Evolutionary conservation across 2,113 vertebrate species (phyloP).

Genomic region (Tapirus terrestris): DNA sequence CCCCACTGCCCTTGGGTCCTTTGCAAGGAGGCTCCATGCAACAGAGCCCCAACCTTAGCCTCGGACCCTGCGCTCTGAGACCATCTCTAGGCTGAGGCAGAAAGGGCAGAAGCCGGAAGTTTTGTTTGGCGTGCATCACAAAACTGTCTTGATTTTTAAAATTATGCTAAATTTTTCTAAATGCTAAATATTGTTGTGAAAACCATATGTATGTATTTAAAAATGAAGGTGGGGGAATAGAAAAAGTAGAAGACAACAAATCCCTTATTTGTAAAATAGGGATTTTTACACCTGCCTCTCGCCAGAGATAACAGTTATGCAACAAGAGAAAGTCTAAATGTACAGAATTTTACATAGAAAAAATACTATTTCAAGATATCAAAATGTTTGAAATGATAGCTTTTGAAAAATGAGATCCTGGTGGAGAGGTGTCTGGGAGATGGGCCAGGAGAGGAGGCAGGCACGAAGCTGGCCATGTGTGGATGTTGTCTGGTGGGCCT

Average conservation of each 20-base stretch:
- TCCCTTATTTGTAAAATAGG: too few relatives aligned
- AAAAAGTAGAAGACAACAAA: not conserved
- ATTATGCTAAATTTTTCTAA: not conserved
- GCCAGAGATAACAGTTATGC: too few relatives aligned
- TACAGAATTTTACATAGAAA: too few relatives aligned
- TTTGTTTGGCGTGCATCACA: not conserved
- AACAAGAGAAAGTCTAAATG: too few relatives aligned
- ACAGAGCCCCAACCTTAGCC: not conserved
- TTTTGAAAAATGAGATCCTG: too few relatives aligned
- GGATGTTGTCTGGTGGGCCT: too few relatives aligned
- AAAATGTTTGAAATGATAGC: too few relatives aligned
- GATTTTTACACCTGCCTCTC: too few relatives aligned
- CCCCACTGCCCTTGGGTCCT: not conserved
- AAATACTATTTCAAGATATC: too few relatives aligned
- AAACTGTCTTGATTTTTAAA: not conserved
- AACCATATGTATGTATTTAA: not conserved
- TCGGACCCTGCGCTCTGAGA: not conserved
- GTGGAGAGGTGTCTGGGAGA: not conserved
- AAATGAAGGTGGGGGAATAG: not conserved
- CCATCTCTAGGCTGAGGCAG: not conserved
- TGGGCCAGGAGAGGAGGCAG: not conserved
- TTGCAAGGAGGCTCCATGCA: not conserved
- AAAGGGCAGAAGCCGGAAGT: not conserved
- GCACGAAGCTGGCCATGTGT: not conserved
- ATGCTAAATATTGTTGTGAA: too few relatives aligned